Evolutionary conservation across 2,113 vertebrate genomes (phyloP), one percentile per base, ranked within the genome.

Genomic region (Ammodramus savannarum): DNA sequence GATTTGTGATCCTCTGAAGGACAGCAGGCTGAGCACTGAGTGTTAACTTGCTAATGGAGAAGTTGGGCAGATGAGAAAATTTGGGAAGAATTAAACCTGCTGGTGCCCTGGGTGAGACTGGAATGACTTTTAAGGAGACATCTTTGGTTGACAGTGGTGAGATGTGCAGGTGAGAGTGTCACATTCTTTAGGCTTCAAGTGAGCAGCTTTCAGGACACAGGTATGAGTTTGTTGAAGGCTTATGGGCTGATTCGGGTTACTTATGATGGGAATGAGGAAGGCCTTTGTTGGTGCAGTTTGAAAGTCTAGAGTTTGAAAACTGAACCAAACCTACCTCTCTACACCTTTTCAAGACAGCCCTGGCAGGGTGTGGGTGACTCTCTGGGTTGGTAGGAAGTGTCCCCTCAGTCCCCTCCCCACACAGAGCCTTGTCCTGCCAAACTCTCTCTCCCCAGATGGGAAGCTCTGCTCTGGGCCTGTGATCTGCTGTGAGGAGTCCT

Each of bases 401-500:
- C 65, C 72, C 55, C 66, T 82, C 2, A 0, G 19, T 54, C 7
- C 36, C 23, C 34, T 76, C 26, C 46, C 75, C 2, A 9, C 77
- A 2, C 0, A 0, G 26, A 27, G 36, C 48, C 25, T 41, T 85
- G 54, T 77, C 91, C 82, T 96, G 85, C 72, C 74, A 81, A 85
- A 85, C 27, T 80, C 75, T 95, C 31, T 94, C 68, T 93, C 65
- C 57, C 29, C 55, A 95, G 96, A 95, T 44, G 74, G 1, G 0
- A 97, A 92, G 88, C 39, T 90, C 76, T 95, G 92, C 83, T 77
- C 94, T 1, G 92, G 94, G 46, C 46, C 21, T 0, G 85, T 95
- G 95, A 90, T 94, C 82, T 88, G 87, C 92, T 94, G 67, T 0
- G 83, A 92, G 34, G 95, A 95, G 75, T 58, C 94, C 90, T 95